Evolutionary conservation across 2,797 vertebrate species (phyloP).

Genomic region (Heliangelus exortis): DNA sequence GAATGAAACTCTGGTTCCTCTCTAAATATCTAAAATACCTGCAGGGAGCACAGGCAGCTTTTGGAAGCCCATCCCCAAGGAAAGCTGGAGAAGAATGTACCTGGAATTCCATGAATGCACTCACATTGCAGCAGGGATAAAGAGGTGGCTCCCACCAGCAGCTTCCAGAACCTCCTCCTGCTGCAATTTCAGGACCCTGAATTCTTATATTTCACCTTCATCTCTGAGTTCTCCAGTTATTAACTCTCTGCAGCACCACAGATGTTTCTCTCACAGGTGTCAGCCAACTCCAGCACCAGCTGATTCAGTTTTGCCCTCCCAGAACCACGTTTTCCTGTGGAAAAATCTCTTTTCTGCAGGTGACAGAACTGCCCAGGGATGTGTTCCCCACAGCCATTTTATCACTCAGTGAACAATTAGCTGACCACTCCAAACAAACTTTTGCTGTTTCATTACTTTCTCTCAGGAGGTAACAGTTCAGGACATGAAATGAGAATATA

Average conservation of each 20-base stretch:
- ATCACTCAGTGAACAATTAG: background rate
- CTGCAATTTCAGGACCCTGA: background rate
- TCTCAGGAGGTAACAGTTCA: background rate
- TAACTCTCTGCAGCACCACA: background rate
- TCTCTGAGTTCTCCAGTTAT: background rate
- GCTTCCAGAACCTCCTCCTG: background rate
- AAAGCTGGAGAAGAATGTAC: slow-evolving; percentile 39
- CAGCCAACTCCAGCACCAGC: background rate
- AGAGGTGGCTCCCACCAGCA: background rate
- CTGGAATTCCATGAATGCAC: slow-evolving; percentile 41
- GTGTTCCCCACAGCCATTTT: background rate
- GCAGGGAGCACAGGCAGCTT: background rate
- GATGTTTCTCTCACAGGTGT: rapidly evolving
- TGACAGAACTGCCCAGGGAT: background rate
- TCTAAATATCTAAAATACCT: background rate
- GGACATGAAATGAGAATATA: background rate
- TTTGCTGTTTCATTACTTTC: background rate
- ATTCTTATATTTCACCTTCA: background rate
- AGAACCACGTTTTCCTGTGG: background rate
- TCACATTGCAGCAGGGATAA: background rate
- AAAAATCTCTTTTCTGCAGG: background rate
- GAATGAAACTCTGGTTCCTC: background rate
- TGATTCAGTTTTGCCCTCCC: rapidly evolving
- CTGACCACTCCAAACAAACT: background rate
- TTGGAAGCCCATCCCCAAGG: background rate